Base-by-base conservation (phyloP, 2,888 invertebrate genomes). In the Ichneumoninae sp. region DNA sequence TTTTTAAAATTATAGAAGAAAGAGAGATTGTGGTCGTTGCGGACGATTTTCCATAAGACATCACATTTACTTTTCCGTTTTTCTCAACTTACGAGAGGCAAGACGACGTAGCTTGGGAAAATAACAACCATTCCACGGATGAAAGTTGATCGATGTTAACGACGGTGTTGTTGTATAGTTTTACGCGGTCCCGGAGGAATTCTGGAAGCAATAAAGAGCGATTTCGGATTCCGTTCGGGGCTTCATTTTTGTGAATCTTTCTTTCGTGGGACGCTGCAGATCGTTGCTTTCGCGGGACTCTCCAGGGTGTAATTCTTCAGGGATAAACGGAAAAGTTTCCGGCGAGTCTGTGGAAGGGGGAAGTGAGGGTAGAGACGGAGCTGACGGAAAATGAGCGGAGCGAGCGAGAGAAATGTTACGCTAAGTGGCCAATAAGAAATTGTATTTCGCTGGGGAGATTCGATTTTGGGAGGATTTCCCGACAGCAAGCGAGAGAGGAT, bases 401-500 rank as follows among this genome's bases (percentile, higher is more conserved):
- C 26, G 33, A 68, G 50, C 60, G 44, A 72, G 62, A 69, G 54
- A 76, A 72, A 72, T 68, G 69, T 80, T 80, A 71, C 36, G 66
- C 72, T 40, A 80, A 77, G 66, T 80, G 86, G 76, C 74, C 87
- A 80, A 84, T 89, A 90, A 88, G 87, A 88, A 89, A 90, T 87
- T 86, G 84, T 85, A 87, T 90, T 90, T 83, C 68, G 84, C 82
- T 85, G 80, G 60, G 72, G 85, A 80, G 87, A 89, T 88, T 89
- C 88, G 85, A 89, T 88, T 86, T 85, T 47, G 70, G 3, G 7
- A 71, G 22, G 54, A 60, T 16, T 54, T 72, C 16, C 6, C 47
- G n/a, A 16, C 10, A 19, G 26, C 40, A 22, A 13, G 7, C 44
- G 13, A 66, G 44, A 44, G 33, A 47, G 8, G 36, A 44, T 44